Conservation (phyloP, 2,888 invertebrate species). For the Acrocera orbiculus region DNA sequence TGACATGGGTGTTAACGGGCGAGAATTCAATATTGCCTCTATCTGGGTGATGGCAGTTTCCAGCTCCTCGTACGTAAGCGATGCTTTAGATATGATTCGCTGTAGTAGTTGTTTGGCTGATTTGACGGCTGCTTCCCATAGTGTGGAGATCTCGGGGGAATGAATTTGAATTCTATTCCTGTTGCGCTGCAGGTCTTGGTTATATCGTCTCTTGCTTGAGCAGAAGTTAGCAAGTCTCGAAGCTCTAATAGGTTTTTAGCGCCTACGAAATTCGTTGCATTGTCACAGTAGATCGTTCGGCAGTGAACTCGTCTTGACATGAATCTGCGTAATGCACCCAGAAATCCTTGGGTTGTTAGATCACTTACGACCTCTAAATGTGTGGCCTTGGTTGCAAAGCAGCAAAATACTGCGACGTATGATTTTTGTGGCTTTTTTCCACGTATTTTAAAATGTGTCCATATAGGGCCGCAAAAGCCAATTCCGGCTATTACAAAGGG, state of each 20-base stretch:
- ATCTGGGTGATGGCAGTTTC: background rate
- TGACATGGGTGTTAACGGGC: background rate
- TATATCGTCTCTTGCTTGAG: background rate
- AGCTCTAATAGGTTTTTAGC: slow-evolving; percentile 1
- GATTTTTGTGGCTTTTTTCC: slow-evolving; percentile 7
- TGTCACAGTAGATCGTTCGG: slow-evolving; percentile 4
- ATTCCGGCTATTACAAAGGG: slow-evolving; percentile 8
- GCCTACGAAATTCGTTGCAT: slow-evolving; percentile 7
- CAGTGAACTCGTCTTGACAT: slow-evolving; percentile 6
- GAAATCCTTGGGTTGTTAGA: slow-evolving; percentile 6
- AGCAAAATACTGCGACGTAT: slow-evolving; percentile 10
- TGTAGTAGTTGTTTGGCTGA: background rate
- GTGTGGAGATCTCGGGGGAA: background rate
- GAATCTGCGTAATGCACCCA: slow-evolving; percentile 10
- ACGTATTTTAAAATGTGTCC: slow-evolving; percentile 3
- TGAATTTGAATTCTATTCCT: background rate
- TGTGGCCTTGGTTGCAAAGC: slow-evolving; percentile 10
- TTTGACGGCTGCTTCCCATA: slow-evolving; percentile 1
- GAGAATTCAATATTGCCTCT: background rate
- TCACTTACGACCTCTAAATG: slow-evolving; percentile 9
- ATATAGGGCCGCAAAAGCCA: slow-evolving; percentile 8
- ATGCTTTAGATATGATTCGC: background rate
- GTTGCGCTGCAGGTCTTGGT: background rate
- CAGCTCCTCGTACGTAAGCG: background rate
- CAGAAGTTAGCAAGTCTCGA: no score